These are phyloP conservation scores for Numenius arquata DNA, from an alignment of 2,113 vertebrate genomes.

Conservation along the genomic window DNA sequence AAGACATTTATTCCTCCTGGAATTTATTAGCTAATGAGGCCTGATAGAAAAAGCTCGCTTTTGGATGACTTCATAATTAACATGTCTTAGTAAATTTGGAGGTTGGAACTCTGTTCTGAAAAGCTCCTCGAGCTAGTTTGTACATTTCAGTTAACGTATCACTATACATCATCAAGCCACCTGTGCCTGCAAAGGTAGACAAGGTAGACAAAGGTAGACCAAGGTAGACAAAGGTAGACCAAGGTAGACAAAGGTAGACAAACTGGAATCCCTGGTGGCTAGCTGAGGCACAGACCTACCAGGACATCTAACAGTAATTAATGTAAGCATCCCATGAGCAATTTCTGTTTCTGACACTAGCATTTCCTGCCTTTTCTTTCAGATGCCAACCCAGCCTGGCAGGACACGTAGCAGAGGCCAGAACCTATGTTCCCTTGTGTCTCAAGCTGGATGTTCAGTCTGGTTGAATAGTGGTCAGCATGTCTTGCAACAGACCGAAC, in stretches of 20 bases:
- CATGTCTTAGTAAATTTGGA: background rate
- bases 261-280: background rate
- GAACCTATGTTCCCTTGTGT: rapidly evolving
- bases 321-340: background rate
- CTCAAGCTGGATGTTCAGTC: background rate
- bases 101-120: background rate
- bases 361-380: background rate
- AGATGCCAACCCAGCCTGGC: background rate
- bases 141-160: background rate
- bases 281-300: background rate
- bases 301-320: background rate
- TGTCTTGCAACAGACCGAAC: background rate
- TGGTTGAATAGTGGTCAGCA: background rate
- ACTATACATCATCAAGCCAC: background rate
- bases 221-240: background rate
- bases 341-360: background rate
- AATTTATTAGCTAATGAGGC: constrained; percentile 34
- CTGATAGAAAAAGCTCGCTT: background rate
- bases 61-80: constrained; percentile 5
- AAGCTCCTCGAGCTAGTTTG: background rate
- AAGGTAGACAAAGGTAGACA: background rate
- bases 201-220: too few species aligned
- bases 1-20: constrained; percentile 12
- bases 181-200: background rate
- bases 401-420: rapidly evolving